Percentiles rank a stretch among this genome's conserved stretches.
Conservation (phyloP, 2,888 invertebrate species). For the Ypsolopha sequella region DNA sequence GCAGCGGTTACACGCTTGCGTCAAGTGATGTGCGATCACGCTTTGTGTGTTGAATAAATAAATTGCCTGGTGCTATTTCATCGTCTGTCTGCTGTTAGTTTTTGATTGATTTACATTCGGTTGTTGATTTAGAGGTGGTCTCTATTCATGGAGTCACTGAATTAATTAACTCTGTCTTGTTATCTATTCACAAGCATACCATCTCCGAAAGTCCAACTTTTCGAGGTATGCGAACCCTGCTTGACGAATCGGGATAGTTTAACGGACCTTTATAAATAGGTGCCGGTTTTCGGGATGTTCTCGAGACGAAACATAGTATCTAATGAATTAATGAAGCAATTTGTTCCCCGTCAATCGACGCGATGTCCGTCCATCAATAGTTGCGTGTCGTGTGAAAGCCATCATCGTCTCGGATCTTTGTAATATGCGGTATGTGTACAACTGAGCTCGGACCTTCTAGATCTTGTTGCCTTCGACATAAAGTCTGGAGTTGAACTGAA, state of each 20-base stretch:
- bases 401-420: conserved; percentile 8
- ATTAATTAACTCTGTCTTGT: too few relatives aligned
- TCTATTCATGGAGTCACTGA: too few relatives aligned
- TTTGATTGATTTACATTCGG: neutral
- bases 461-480: too few relatives aligned
- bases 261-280: too few relatives aligned
- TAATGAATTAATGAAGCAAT: conserved; percentile 30
- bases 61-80: conserved; percentile 28
- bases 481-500: too few relatives aligned
- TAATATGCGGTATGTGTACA: too few relatives aligned
- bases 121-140: neutral
- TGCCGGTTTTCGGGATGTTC: too few relatives aligned
- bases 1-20: conserved; percentile 33
- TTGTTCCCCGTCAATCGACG: conserved; percentile 31
- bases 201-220: neutral
- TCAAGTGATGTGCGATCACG: conserved; percentile 30
- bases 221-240: too few relatives aligned
- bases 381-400: conserved; percentile 16
- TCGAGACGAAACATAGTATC: too few relatives aligned
- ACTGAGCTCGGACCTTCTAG: too few relatives aligned
- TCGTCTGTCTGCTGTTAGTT: conserved; percentile 13
- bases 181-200: too few relatives aligned
- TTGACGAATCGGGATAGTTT: too few relatives aligned
- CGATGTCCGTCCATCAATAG: conserved; percentile 30
- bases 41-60: conserved; percentile 32